Conservation (phyloP, 2,888 invertebrate genomes). For the Colostygia pectinataria region DNA sequence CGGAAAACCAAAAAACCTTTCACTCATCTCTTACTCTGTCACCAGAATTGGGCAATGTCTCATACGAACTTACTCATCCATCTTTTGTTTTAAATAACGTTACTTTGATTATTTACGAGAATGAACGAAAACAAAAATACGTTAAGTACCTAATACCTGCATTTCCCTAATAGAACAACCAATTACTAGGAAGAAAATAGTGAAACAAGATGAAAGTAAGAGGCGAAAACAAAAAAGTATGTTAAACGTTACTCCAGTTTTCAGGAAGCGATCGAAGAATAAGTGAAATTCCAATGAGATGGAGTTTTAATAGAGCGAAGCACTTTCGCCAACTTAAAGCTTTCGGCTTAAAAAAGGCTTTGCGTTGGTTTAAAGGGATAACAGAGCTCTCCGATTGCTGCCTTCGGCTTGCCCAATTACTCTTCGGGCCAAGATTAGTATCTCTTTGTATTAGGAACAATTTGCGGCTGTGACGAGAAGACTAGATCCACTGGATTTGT, state of each 20-base stretch:
- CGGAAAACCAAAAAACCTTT: too few relatives aligned
- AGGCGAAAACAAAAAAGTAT: background rate
- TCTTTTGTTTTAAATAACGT: too few relatives aligned
- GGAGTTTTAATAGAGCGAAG: constrained; percentile 78
- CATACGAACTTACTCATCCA: too few relatives aligned
- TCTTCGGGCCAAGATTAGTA: constrained; percentile 70
- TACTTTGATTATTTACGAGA: too few relatives aligned
- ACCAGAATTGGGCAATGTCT: too few relatives aligned
- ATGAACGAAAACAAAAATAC: too few relatives aligned
- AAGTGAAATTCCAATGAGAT: constrained; percentile 66
- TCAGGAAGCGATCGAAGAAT: constrained; percentile 38
- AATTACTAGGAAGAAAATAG: too few relatives aligned
- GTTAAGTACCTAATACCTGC: too few relatives aligned
- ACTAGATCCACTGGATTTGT: constrained; percentile 38
- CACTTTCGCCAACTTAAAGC: constrained; percentile 82
- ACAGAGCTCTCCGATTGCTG: constrained; percentile 71
- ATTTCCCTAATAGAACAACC: too few relatives aligned
- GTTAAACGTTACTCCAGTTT: constrained; percentile 13
- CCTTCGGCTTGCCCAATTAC: constrained; percentile 75
- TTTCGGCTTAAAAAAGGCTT: constrained; percentile 82
- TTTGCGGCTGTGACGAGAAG: constrained; percentile 43
- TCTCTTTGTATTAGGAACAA: constrained; percentile 53
- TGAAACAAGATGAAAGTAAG: too few relatives aligned
- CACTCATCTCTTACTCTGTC: too few relatives aligned
- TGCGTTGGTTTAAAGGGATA: constrained; percentile 81